Base-by-base conservation (phyloP, 2,113 vertebrate genomes). In the Cisticola juncidis region DNA sequence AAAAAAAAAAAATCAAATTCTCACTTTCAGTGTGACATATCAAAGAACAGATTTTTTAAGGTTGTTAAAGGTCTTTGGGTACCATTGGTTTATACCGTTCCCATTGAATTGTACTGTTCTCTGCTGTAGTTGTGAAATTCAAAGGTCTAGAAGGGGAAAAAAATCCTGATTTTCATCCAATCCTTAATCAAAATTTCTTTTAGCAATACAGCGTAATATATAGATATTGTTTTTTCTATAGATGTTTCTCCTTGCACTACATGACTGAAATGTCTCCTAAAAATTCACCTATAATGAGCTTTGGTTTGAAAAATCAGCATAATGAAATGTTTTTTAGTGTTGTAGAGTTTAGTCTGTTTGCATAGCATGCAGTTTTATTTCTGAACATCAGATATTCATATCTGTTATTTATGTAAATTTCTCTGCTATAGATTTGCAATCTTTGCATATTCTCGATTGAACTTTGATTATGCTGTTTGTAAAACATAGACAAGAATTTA, bases 351-450 rank as follows among this genome's bases (percentile, higher is more conserved):
- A 42, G 12, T 66, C 31, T 94, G 12, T 86, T 95, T 92, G 76
- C 68, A 71, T 57, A 86, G 21, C 45, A 50, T 31, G 31, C 86
- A 92, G 57, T 79, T 96, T 87, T 95, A 71, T 90, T 94, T 92
- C 69, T 73, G 47, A 93, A 94, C 72, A 84, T 86, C 86, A 93
- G 68, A 86, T 86, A 95, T 84, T 92, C 54, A 25, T 95, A 77
- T 86, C 90, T 95, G 82, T 95, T 96, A 83, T 93, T 94, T 96
- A 93, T 95, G 93, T 86, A 93, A 83, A 95, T 92, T 81, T 90
- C 56, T 73, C 29, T 85, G 68, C 44, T 81, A 90, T 81, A 92
- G 71, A 94, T 96, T 96, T 95, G 86, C 80, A 90, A 24, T 90
- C 80, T 86, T 94, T 88, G 88, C 93, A 88, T 88, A 88, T 93